A percentile compares a stretch with the other conserved stretches of the same genome.
Conservation (phyloP, 2,888 invertebrate genomes). For the Hyposoter dolosus region DNA sequence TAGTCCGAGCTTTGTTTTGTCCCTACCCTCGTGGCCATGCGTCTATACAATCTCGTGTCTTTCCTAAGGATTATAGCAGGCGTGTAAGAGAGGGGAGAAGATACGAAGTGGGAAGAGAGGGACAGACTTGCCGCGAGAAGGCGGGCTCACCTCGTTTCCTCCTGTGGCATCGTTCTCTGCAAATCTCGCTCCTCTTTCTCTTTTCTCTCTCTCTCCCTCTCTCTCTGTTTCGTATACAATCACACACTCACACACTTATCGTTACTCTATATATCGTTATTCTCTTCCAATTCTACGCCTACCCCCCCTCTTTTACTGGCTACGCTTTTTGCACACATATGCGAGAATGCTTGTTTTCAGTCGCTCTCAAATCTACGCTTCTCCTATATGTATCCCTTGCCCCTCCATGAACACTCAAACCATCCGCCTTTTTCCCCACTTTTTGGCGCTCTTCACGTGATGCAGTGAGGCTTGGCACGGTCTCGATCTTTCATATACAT, state of each 20-base stretch:
- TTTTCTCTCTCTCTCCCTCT: conserved; percentile 3
- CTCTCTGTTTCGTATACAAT: background rate
- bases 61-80: conserved; percentile 17
- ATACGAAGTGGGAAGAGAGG: conserved; percentile 12
- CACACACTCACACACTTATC: background rate
- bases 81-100: background rate
- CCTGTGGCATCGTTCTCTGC: conserved; percentile 51
- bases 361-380: conserved; percentile 54
- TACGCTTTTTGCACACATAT: conserved; percentile 42
- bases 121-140: conserved; percentile 56
- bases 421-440: conserved; percentile 53
- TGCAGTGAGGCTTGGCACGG: conserved; percentile 47
- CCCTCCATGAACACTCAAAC: background rate
- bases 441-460: conserved; percentile 38
- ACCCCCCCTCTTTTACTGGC: conserved; percentile 27
- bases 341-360: conserved; percentile 34
- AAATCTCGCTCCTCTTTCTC: conserved; percentile 16
- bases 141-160: conserved; percentile 66
- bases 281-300: conserved; percentile 33
- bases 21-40: conserved; percentile 15
- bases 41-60: conserved; percentile 18
- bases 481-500: conserved; percentile 31
- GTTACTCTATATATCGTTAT: conserved; percentile 16
- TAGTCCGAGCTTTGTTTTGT: conserved; percentile 23
- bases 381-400: conserved; percentile 63